phyloP scores from a whole-genome alignment of 2,888 invertebrate species.

The Tetragonula carbonaria region DNA sequence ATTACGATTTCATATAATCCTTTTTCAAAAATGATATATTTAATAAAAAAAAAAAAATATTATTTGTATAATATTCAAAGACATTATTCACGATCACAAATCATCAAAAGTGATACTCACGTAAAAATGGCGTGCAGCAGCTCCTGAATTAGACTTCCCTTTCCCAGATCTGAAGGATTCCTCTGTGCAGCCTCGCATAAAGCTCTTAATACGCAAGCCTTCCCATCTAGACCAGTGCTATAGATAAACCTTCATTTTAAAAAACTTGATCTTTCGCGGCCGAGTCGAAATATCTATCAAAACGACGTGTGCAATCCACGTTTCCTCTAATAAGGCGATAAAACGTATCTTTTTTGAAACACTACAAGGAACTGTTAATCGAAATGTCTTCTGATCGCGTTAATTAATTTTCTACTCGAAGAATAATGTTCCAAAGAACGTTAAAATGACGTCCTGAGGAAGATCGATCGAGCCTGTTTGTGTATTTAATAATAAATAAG shows the following conservation, averaged over 20 bases:
- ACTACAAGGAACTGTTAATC: constrained; percentile 31
- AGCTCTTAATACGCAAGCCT: constrained; percentile 89
- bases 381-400: not conserved
- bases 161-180: constrained; percentile 74
- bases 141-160: constrained; percentile 80
- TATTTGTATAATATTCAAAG: too few relatives aligned
- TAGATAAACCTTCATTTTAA: constrained; percentile 68
- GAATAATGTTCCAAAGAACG: not conserved
- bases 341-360: not conserved
- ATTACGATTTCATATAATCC: not conserved
- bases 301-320: not conserved
- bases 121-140: constrained; percentile 80
- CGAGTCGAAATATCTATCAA: not conserved
- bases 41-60: not conserved
- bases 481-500: too few relatives aligned
- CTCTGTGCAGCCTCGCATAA: constrained; percentile 90
- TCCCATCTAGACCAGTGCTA: constrained; percentile 91
- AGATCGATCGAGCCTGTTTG: too few relatives aligned
- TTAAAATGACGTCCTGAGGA: too few relatives aligned
- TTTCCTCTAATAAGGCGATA: constrained; percentile 30
- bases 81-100: not conserved
- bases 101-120: constrained; percentile 70
- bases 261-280: constrained; percentile 19
- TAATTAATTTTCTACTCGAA: constrained; percentile 34
- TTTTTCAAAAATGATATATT: not conserved